Percentiles rank a stretch among this genome's conserved stretches.
phyloP scores from a whole-genome alignment of 2,797 vertebrate species.

The Xenopus petersii region DNA sequence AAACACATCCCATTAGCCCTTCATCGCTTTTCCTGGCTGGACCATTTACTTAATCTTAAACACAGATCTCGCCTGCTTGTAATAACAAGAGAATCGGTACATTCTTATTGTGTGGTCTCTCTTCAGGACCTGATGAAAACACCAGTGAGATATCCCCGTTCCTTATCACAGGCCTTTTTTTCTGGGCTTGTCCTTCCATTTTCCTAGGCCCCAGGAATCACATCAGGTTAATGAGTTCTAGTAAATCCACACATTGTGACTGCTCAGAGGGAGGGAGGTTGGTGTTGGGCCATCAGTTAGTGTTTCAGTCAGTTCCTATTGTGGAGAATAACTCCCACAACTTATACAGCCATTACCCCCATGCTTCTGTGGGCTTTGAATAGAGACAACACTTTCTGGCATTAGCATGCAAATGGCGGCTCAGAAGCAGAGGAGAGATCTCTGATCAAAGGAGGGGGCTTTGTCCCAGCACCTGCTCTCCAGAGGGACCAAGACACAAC shows the following conservation, averaged over 20 bases:
- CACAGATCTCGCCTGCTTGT: conserved; percentile 62
- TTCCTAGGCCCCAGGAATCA: conserved; percentile 50
- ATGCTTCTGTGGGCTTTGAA: conserved; percentile 57
- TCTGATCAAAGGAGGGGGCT: conserved; percentile 54
- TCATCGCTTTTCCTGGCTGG: conserved; percentile 70
- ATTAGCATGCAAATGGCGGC: conserved; percentile 61
- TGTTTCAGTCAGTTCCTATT: conserved; percentile 54
- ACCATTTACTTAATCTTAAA: conserved; percentile 66
- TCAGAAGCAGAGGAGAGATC: conserved; percentile 19
- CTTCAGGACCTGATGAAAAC: conserved; percentile 58
- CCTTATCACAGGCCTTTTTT: conserved; percentile 36
- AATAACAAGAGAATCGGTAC: conserved; percentile 61
- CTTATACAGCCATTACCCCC: conserved; percentile 48
- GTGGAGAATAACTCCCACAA: conserved; percentile 37
- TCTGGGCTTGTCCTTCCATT: conserved; percentile 18
- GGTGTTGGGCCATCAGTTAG: conserved; percentile 56
- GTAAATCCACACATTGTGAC: conserved; percentile 63
- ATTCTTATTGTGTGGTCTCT: conserved; percentile 74
- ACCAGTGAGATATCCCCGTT: conserved; percentile 59
- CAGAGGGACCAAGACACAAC: neutral
- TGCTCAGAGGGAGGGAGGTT: conserved; percentile 53
- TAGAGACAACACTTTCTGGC: conserved; percentile 45
- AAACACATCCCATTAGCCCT: conserved; percentile 64
- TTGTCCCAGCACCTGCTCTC: conserved; percentile 65
- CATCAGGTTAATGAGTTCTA: conserved; percentile 67